These are phyloP conservation scores for Liodrosophila aerea DNA, from an alignment of 2,888 invertebrate genomes.

Conservation along the genomic window DNA sequence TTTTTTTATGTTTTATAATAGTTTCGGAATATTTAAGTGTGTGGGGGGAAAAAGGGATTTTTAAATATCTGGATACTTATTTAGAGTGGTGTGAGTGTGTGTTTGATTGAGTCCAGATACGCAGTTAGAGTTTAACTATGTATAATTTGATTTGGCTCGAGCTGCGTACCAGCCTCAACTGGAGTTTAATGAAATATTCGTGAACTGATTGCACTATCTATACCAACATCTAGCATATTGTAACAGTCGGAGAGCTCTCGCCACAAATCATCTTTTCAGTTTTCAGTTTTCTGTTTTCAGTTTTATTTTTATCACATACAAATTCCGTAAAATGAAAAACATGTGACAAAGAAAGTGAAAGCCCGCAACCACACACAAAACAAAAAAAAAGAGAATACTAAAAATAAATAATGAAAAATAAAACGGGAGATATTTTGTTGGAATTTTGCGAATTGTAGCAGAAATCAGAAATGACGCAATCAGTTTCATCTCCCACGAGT, in stretches of 20 bases:
- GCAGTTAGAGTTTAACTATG: constrained; percentile 20
- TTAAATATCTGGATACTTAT: constrained; percentile 49
- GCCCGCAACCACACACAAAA: constrained; percentile 7
- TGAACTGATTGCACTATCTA: constrained; percentile 5
- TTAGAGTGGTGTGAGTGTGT: constrained; percentile 17
- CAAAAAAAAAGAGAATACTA: constrained; percentile 15
- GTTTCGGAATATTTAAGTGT: constrained; percentile 6
- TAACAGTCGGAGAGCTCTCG: constrained; percentile 20
- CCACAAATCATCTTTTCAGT: constrained; percentile 21
- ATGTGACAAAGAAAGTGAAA: constrained; percentile 28
- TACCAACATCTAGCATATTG: constrained; percentile 7
- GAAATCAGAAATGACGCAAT: constrained; percentile 69
- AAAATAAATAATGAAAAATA: constrained; percentile 24
- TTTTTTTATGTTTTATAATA: constrained; percentile 13
- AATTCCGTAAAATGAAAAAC: constrained; percentile 27
- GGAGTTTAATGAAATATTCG: constrained; percentile 2
- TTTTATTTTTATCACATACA: constrained; percentile 5
- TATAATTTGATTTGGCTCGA: constrained; percentile 3
- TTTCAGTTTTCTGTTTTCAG: too few species aligned
- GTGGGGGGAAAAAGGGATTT: constrained; percentile 50
- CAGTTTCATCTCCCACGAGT: constrained; percentile 59
- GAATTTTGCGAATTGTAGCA: constrained; percentile 48
- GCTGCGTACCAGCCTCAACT: constrained; percentile 14
- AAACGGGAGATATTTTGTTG: constrained; percentile 21
- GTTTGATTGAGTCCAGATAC: not conserved